These are phyloP conservation scores for Nothobranchius furzeri DNA, from an alignment of 2,113 vertebrate species.

Conservation along the genomic window DNA sequence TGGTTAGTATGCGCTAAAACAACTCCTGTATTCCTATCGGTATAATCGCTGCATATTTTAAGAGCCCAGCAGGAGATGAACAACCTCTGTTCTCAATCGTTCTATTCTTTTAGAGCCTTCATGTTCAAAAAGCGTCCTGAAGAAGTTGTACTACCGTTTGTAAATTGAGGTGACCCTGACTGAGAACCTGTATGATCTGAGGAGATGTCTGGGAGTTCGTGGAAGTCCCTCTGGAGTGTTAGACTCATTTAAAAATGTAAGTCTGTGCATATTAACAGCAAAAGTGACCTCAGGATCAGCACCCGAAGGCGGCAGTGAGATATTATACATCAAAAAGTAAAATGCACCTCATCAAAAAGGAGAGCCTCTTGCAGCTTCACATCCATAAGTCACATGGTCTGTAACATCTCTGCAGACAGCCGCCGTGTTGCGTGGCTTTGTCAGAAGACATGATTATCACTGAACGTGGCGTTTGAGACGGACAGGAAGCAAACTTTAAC, in stretches of 20 bases:
- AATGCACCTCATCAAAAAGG: conserved; percentile 29
- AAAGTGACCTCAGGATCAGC: conserved; percentile 49
- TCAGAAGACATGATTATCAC: conserved; percentile 30
- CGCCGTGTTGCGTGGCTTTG: conserved; percentile 38
- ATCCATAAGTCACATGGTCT: conserved; percentile 48
- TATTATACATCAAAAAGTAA: conserved; percentile 55
- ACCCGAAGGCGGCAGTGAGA: neutral
- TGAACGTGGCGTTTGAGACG: conserved; percentile 8
- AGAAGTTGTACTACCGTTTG: neutral
- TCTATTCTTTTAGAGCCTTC: conserved; percentile 6
- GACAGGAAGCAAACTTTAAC: neutral
- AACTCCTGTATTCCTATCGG: neutral
- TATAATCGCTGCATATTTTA: too few species aligned
- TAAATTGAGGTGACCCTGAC: neutral
- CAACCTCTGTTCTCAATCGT: too few species aligned
- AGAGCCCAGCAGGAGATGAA: too few species aligned
- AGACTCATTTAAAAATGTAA: conserved; percentile 50
- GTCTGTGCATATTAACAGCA: conserved; percentile 51
- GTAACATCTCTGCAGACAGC: conserved; percentile 18
- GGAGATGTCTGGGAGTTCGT: conserved; percentile 18
- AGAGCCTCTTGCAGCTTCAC: conserved; percentile 35
- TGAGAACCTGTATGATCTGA: conserved; percentile 33
- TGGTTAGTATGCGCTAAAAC: neutral
- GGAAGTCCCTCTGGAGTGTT: conserved; percentile 17
- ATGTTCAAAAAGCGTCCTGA: neutral